Evolutionary conservation across 2,797 vertebrate genomes (phyloP).

Genomic region (Eleutherodactylus coqui): DNA sequence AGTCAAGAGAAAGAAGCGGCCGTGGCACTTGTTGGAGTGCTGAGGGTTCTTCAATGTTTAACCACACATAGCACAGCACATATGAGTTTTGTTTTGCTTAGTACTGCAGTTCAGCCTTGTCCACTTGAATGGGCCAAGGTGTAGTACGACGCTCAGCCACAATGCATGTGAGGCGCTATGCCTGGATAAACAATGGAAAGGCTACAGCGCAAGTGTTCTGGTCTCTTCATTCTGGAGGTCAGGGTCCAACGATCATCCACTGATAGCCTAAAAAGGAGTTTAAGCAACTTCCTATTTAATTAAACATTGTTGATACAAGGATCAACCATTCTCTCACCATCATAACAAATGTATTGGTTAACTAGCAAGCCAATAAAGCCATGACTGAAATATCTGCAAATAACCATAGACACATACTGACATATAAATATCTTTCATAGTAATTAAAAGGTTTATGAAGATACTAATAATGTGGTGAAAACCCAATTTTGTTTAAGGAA

Average conservation of each 20-base stretch:
- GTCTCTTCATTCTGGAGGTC: not conserved
- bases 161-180: too few species aligned
- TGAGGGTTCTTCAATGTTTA: too few species aligned
- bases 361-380: too few species aligned
- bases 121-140: not conserved
- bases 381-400: too few species aligned
- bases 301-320: not conserved
- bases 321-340: not conserved
- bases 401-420: too few species aligned
- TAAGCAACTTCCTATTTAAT: not conserved
- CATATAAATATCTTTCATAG: too few species aligned
- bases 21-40: not conserved
- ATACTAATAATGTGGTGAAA: too few species aligned
- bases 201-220: not conserved
- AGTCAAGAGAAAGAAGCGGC: not conserved
- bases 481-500: too few species aligned
- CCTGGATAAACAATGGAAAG: not conserved
- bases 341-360: not conserved
- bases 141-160: not conserved
- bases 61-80: not conserved
- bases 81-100: not conserved
- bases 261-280: not conserved
- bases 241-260: not conserved
- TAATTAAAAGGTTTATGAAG: too few species aligned
- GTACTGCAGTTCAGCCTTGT: too few species aligned